A percentile compares a stretch with the other conserved stretches of the same genome.
Conservation (phyloP, 2,113 vertebrate genomes). For the Tetraodon nigroviridis region DNA sequence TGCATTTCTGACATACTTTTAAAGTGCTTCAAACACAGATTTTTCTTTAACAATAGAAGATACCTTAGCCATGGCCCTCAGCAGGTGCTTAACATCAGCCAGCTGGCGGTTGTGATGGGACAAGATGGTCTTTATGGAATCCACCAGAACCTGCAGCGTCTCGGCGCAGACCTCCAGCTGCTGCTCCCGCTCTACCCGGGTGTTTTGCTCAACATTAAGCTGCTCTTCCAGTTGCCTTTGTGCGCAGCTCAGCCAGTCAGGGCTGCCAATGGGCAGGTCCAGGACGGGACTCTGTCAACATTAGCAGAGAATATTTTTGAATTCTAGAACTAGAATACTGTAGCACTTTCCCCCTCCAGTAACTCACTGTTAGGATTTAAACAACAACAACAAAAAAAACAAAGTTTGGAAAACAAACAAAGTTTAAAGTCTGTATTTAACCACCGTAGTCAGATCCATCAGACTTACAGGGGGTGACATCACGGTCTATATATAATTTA, state of each 20-base stretch:
- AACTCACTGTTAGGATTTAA: no score
- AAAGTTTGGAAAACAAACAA: no score
- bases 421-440: no score
- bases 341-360: no score
- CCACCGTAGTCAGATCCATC: no score
- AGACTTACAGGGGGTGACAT: no score
- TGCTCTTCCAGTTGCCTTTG: slow-evolving; percentile 91
- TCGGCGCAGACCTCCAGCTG: slow-evolving; percentile 89
- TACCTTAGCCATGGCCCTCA: slow-evolving; percentile 99
- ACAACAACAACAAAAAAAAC: no score
- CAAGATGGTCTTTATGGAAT: slow-evolving; percentile 91
- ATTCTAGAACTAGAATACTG: no score
- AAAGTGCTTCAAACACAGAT: background rate
- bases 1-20: no score
- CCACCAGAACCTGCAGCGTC: slow-evolving; percentile 90
- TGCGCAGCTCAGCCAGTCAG: slow-evolving; percentile 90
- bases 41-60: background rate
- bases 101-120: slow-evolving; percentile 93
- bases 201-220: slow-evolving; percentile 78
- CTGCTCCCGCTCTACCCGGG: slow-evolving; percentile 89
- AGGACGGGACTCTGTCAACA: slow-evolving; percentile 79
- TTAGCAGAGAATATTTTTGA: background rate
- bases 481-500: no score
- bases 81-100: slow-evolving; percentile 93
- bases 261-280: slow-evolving; percentile 86